These are phyloP conservation scores for Anthoptus insignis DNA, from an alignment of 2,888 invertebrate genomes.

Conservation along the genomic window DNA sequence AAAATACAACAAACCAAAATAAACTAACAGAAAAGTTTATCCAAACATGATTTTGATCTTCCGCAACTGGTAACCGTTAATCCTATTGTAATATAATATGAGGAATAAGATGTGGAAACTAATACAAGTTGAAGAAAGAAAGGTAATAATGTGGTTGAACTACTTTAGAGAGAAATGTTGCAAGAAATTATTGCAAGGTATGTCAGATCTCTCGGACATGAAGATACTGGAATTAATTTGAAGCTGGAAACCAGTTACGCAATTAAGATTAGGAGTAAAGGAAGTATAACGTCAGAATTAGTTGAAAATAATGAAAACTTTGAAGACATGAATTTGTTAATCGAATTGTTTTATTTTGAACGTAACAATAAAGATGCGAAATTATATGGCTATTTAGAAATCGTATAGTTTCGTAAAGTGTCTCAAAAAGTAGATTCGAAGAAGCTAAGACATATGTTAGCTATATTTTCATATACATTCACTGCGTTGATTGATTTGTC, in stretches of 20 bases:
- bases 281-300: too few relatives aligned
- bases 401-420: too few relatives aligned
- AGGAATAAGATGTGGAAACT: conserved; percentile 7
- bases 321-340: too few relatives aligned
- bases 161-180: conserved; percentile 24
- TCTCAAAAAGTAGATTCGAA: too few relatives aligned
- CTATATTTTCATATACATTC: too few relatives aligned
- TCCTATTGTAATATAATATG: neutral
- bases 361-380: too few relatives aligned
- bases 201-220: conserved; percentile 15
- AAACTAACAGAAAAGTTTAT: neutral
- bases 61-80: neutral
- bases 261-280: neutral
- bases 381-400: too few relatives aligned
- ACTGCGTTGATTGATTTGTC: too few relatives aligned
- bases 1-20: too few relatives aligned
- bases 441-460: too few relatives aligned
- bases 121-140: conserved; percentile 15
- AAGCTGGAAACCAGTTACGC: neutral
- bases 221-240: conserved; percentile 9
- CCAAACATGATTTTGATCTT: neutral
- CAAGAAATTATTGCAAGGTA: conserved; percentile 19
- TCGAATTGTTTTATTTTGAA: too few relatives aligned
- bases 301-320: too few relatives aligned
- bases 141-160: conserved; percentile 20